Evolutionary conservation across 1,140 invertebrate species (phyloP).

Genomic region (Cydia fagiglandana): DNA sequence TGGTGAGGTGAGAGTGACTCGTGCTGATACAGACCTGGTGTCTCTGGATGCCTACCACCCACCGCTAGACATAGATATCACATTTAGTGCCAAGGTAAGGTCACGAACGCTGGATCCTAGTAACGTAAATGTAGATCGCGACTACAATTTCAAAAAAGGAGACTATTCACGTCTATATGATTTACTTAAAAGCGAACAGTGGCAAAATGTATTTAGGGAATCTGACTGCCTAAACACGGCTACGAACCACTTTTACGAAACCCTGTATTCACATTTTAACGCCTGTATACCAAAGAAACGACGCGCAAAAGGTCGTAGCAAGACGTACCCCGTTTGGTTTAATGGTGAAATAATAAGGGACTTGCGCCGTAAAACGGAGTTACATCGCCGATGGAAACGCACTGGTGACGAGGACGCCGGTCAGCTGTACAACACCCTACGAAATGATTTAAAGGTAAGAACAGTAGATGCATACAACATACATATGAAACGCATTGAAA

Average conservation of each 20-base stretch:
- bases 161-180: neutral
- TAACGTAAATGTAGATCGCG: neutral
- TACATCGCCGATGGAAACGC: neutral
- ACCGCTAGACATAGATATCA: neutral
- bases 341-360: neutral
- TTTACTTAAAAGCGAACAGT: neutral
- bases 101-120: neutral
- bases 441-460: neutral
- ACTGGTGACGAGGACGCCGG: neutral
- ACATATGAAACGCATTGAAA: neutral
- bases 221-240: neutral
- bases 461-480: neutral
- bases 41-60: neutral
- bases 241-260: conserved; percentile 1
- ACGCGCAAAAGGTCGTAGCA: neutral
- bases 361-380: neutral
- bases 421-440: neutral
- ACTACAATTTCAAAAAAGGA: conserved; percentile 6
- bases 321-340: neutral
- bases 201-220: neutral
- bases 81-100: neutral
- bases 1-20: neutral
- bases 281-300: neutral
- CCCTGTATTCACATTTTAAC: neutral
- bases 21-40: neutral